Conservation (phyloP, 2,797 vertebrate species). For the Notoglanidium macrostoma region DNA sequence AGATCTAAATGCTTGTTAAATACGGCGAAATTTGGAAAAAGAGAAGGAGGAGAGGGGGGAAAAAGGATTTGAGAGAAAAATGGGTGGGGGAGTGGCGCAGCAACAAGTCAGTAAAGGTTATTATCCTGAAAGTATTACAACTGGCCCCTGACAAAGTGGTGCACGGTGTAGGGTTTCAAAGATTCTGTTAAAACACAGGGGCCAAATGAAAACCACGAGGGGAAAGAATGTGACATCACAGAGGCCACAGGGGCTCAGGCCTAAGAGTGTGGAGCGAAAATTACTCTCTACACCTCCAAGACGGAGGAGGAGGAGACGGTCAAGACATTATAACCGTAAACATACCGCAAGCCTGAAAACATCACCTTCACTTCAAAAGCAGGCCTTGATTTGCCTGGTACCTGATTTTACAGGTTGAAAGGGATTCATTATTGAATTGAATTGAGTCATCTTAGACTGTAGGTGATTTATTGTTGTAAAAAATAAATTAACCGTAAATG, state of each 20-base stretch:
- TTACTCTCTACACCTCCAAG: slow-evolving; percentile 51
- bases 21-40: slow-evolving; percentile 75
- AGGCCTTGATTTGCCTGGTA: background rate
- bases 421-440: background rate
- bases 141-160: slow-evolving; percentile 80
- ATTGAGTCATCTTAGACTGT: background rate
- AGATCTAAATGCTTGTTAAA: slow-evolving; percentile 88
- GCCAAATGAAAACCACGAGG: slow-evolving; percentile 79
- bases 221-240: slow-evolving; percentile 81
- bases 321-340: slow-evolving; percentile 18
- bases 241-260: slow-evolving; percentile 58
- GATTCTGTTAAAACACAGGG: slow-evolving; percentile 75
- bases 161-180: slow-evolving; percentile 80
- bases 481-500: no score
- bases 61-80: slow-evolving; percentile 66
- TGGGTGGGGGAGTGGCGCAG: slow-evolving; percentile 68
- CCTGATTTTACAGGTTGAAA: background rate
- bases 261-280: background rate
- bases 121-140: slow-evolving; percentile 84
- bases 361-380: background rate
- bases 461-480: background rate
- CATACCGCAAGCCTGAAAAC: slow-evolving; percentile 6
- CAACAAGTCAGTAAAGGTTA: slow-evolving; percentile 81
- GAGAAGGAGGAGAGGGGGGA: slow-evolving; percentile 54
- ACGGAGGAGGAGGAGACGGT: slow-evolving; percentile 26